Conservation (phyloP, 2,797 vertebrate species). For the Borostomias antarcticus region DNA sequence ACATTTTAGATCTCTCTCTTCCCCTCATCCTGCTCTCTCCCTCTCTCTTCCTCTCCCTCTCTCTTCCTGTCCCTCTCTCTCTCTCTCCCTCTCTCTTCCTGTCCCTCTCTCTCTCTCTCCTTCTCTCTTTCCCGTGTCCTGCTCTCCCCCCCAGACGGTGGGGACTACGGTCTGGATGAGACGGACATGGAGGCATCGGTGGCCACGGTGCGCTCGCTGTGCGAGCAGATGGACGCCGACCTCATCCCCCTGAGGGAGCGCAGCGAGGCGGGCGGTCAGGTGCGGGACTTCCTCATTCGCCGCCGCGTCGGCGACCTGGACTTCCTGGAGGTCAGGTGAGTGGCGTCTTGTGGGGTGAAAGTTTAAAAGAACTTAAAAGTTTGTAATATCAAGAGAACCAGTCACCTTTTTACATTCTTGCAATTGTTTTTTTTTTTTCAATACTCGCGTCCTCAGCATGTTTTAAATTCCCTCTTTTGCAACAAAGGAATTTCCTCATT, state of each 20-base stretch:
- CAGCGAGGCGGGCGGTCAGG: constrained; percentile 86
- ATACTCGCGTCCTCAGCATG: too few relatives aligned
- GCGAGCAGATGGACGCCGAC: constrained; percentile 91
- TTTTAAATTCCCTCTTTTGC: too few relatives aligned
- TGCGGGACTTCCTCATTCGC: constrained; percentile 93
- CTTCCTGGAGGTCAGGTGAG: constrained; percentile 99
- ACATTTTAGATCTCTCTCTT: not conserved
- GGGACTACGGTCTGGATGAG: constrained; percentile 92
- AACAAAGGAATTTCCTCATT: too few relatives aligned
- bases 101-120: not conserved
- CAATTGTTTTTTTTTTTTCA: too few relatives aligned
- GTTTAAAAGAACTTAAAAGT: too few relatives aligned
- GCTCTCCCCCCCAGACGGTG: constrained; percentile 85
- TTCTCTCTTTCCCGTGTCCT: not conserved
- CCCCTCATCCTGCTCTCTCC: too few relatives aligned
- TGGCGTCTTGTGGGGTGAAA: not conserved
- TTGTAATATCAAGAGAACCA: not conserved
- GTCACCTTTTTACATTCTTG: too few relatives aligned
- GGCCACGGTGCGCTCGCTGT: constrained; percentile 92
- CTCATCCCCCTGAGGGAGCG: constrained; percentile 92
- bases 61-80: not conserved
- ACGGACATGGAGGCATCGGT: constrained; percentile 95
- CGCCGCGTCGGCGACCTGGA: constrained; percentile 95
- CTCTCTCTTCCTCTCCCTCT: too few relatives aligned
- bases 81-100: too few relatives aligned